phyloP scores from a whole-genome alignment of 2,797 vertebrate genomes.

The Pseudochaenichthys georgianus region DNA sequence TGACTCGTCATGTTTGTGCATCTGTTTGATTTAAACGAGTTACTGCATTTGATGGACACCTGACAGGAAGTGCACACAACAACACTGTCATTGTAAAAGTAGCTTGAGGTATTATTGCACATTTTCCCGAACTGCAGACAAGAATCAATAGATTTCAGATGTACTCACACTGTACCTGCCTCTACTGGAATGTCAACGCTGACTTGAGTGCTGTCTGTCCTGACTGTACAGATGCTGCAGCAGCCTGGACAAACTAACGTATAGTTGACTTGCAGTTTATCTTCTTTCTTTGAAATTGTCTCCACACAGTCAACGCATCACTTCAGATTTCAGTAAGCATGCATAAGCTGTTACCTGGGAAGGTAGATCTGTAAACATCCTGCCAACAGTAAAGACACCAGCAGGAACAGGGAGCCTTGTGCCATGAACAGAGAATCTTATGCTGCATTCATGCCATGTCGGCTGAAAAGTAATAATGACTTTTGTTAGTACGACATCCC shows the following conservation, averaged over 20 bases:
- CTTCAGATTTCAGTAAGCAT: conserved; percentile 63
- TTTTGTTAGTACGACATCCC: background rate
- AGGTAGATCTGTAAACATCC: conserved; percentile 72
- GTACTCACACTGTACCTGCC: conserved; percentile 30
- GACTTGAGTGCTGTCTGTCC: conserved; percentile 22
- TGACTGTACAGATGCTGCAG: conserved; percentile 18
- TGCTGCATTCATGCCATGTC: conserved; percentile 48
- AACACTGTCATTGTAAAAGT: conserved; percentile 56
- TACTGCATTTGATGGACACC: conserved; percentile 61
- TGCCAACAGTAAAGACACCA: conserved; percentile 40
- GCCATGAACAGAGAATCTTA: conserved; percentile 15
- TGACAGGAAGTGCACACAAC: conserved; percentile 43
- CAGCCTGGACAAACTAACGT: conserved; percentile 10
- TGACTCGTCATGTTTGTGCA: conserved; percentile 64
- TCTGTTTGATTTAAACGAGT: conserved; percentile 58
- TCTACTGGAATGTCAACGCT: conserved; percentile 60
- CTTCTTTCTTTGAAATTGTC: conserved; percentile 17
- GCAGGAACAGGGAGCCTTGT: conserved; percentile 37
- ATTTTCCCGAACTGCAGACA: conserved; percentile 62
- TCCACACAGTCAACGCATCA: conserved; percentile 28
- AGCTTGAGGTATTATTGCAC: conserved; percentile 82
- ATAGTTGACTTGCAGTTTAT: conserved; percentile 29
- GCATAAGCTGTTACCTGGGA: conserved; percentile 56
- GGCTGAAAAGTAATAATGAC: background rate
- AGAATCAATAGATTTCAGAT: conserved; percentile 55